A percentile compares a stretch with the other conserved stretches of the same genome.
Evolutionary conservation across 1,140 invertebrate genomes (phyloP).

Genomic region (Lucilia cuprina): DNA sequence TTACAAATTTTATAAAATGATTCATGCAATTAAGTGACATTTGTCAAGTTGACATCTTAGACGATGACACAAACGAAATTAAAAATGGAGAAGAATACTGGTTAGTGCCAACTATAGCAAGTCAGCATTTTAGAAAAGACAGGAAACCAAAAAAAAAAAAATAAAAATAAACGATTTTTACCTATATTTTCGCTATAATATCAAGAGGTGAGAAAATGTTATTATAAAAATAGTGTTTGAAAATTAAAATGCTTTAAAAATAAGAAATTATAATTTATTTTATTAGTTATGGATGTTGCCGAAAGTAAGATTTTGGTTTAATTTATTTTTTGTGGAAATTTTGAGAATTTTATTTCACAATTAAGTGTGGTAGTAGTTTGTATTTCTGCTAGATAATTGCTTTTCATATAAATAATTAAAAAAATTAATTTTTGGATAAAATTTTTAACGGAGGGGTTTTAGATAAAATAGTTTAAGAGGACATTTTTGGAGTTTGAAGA

Average conservation of each 20-base stretch:
- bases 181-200: background rate
- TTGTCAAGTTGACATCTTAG: background rate
- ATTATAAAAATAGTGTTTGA: background rate
- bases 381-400: no score
- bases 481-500: no score
- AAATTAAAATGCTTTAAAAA: background rate
- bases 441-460: no score
- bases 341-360: background rate
- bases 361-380: no score
- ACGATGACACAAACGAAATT: background rate
- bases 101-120: background rate
- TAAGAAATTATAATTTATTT: no score
- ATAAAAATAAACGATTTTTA: background rate
- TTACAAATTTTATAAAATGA: background rate
- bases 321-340: background rate
- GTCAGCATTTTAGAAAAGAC: background rate
- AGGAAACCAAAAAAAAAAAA: background rate
- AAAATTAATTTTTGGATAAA: no score
- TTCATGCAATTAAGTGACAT: conserved; percentile 11
- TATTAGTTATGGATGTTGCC: no score
- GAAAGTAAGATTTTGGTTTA: background rate
- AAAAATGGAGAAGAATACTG: background rate
- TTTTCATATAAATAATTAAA: no score
- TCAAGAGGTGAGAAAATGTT: background rate
- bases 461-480: no score